Percentiles rank a stretch among this genome's conserved stretches.
Conservation (phyloP, 2,888 invertebrate genomes). For the Lochmaea crataegi region DNA sequence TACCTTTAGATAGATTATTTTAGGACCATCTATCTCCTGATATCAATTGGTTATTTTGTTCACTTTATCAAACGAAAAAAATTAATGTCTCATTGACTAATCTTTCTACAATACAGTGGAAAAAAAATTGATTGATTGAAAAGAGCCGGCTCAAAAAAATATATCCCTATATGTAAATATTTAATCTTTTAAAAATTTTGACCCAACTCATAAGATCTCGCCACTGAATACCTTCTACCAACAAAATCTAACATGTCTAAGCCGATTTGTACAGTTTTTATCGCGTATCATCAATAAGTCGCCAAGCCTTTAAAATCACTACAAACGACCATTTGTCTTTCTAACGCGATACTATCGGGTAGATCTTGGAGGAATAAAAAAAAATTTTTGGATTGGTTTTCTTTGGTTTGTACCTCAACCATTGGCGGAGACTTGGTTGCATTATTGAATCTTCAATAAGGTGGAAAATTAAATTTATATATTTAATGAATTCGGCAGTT, state of each 20-base stretch:
- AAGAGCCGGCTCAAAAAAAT: conserved; percentile 13
- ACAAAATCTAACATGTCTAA: conserved; percentile 31
- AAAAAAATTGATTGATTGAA: conserved; percentile 1
- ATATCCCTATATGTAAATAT: conserved; percentile 34
- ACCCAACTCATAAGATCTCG: conserved; percentile 21
- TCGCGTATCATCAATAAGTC: conserved; percentile 58
- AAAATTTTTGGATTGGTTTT: conserved; percentile 18
- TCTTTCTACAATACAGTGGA: neutral
- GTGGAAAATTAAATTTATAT: neutral
- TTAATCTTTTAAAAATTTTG: conserved; percentile 28
- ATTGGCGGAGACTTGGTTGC: neutral
- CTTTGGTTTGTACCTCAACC: neutral
- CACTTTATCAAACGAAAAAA: too few species aligned
- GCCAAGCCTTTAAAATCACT: conserved; percentile 57
- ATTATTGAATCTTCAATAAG: neutral
- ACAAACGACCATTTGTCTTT: conserved; percentile 59
- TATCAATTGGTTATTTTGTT: too few species aligned
- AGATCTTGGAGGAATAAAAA: conserved; percentile 19
- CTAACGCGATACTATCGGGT: conserved; percentile 56
- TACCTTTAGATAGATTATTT: too few species aligned
- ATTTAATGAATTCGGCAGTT: too few species aligned
- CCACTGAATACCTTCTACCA: conserved; percentile 27
- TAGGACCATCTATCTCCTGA: too few species aligned
- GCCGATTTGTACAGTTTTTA: conserved; percentile 47
- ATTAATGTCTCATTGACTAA: neutral